Evolutionary conservation across 2,888 invertebrate species (phyloP).

Genomic region (Auanema sp.): DNA sequence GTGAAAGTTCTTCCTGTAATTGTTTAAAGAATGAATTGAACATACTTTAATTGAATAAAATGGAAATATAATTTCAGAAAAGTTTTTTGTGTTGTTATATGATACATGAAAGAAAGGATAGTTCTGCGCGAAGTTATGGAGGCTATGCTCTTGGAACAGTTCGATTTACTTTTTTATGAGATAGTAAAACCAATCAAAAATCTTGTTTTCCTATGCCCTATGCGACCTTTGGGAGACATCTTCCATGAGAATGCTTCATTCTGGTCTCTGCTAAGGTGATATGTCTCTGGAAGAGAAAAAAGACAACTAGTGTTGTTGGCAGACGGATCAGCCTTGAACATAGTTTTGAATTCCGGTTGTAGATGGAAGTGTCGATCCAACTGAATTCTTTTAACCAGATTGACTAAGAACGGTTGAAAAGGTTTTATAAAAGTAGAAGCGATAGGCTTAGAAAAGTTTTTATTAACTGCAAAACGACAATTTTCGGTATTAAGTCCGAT

Average conservation of each 20-base stretch:
- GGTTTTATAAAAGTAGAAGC: not conserved
- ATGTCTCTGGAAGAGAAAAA: slow-evolving; percentile 1
- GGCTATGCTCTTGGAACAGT: too few relatives aligned
- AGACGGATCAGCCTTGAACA: too few relatives aligned
- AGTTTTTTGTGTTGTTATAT: not conserved
- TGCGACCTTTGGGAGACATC: too few relatives aligned
- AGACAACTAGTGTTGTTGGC: not conserved
- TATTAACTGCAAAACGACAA: not conserved
- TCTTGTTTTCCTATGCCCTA: too few relatives aligned
- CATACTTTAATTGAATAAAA: not conserved
- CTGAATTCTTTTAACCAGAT: not conserved
- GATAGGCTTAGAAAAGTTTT: not conserved
- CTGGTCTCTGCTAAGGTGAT: not conserved
- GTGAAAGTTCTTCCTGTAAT: slow-evolving; percentile 60
- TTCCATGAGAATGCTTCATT: too few relatives aligned
- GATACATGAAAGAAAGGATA: too few relatives aligned
- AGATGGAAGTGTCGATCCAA: not conserved
- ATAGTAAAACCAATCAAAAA: too few relatives aligned
- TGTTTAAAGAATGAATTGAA: not conserved
- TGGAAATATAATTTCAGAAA: not conserved
- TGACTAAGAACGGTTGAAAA: not conserved
- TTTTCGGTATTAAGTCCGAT: not conserved
- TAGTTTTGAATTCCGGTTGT: too few relatives aligned
- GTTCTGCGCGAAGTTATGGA: too few relatives aligned
- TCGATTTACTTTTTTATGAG: too few relatives aligned